Evolutionary conservation across 1,140 invertebrate genomes (phyloP), one percentile per base, ranked within the genome.

Genomic region (Listronotus oregonensis): DNA sequence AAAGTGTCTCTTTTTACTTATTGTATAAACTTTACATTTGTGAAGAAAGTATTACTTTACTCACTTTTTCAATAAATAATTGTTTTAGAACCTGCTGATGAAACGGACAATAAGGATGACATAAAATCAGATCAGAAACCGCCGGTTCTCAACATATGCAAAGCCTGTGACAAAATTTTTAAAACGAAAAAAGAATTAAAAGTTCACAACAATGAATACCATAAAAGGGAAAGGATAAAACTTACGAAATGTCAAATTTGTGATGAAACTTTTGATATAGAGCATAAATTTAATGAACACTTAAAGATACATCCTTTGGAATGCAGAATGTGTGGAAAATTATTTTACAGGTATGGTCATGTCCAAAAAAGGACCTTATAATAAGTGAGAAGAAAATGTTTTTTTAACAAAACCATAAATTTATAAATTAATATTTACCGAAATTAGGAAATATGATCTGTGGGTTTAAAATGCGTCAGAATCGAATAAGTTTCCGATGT

Each of bases 281-380:
- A 88, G 14, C 77, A 80, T 1, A 78, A 84, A 1, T 91, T 87
- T 71, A 85, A 89, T 64, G 82, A 82, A 0, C 91, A 92, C 76
- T 79, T 92, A 6, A 89, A 88, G 67, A 85, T 89, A 40, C 91
- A 93, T 77, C 91, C 91, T 0, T 82, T 92, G 17, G 89, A 92
- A 74, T 93, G 91, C 71, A 83, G 86, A 18, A 86, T 88, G 31
- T 93, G 91, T 73, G 89, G 90, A 6, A 92, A 92, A 75, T 88
- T 87, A 69, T 92, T 92, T 78, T 88, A 85, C 74, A 81, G 87
- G 60, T 62, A 21, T 10, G 83, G 86, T 68, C 86, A 87, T 27
- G 34, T 37, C 34, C 5, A 5, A 27, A 27, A 27, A 27, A 27
- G 90, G n/a, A n/a, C n/a, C n/a, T n/a, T n/a, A 90, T 77, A 85